Percentiles rank a stretch among this genome's conserved stretches.
Conservation (phyloP, 2,888 invertebrate species). For the Volucella zonaria region DNA sequence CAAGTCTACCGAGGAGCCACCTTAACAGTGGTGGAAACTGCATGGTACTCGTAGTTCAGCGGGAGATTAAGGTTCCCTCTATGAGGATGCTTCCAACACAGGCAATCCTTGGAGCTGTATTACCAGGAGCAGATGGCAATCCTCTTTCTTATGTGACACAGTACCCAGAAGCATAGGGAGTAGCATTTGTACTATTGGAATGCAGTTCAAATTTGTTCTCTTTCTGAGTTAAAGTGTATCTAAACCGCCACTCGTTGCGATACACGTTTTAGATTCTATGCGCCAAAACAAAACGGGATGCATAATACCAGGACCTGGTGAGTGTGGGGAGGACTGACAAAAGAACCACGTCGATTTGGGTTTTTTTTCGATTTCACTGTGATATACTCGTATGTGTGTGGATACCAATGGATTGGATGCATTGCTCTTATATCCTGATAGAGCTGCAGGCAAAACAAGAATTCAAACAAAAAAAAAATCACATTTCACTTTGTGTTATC, state of each 20-base stretch:
- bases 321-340: not conserved
- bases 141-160: not conserved
- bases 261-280: constrained; percentile 37
- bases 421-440: constrained; percentile 1
- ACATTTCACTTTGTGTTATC: constrained; percentile 18
- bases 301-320: constrained; percentile 20
- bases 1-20: constrained; percentile 14
- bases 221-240: constrained; percentile 55
- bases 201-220: constrained; percentile 62
- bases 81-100: constrained; percentile 33
- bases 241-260: constrained; percentile 48
- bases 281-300: constrained; percentile 37
- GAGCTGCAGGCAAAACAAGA: not conserved
- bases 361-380: not conserved
- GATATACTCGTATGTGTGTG: not conserved
- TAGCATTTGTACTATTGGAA: constrained; percentile 10
- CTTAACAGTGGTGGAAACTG: constrained; percentile 10
- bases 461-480: not conserved
- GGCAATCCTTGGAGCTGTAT: constrained; percentile 3
- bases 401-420: constrained; percentile 11
- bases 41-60: constrained; percentile 32
- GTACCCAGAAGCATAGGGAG: not conserved
- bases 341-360: not conserved
- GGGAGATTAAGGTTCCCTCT: constrained; percentile 40
- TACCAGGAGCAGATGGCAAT: not conserved